phyloP scores from a whole-genome alignment of 2,888 invertebrate species.

The Amblyjoppa proteus region DNA sequence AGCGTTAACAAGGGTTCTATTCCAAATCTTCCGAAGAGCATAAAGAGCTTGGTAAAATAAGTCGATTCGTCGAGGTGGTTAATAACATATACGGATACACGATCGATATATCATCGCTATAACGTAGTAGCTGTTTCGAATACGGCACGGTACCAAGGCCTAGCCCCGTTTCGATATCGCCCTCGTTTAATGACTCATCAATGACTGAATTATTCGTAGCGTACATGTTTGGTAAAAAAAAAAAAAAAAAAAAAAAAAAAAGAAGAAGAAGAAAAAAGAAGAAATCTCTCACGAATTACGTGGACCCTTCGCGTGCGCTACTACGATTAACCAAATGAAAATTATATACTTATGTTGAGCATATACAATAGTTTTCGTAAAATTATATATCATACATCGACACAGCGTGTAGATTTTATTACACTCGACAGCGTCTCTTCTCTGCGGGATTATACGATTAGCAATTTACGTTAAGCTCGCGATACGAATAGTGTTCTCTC shows the following conservation, averaged over 20 bases:
- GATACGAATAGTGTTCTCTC: conserved; percentile 5
- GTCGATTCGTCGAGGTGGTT: conserved; percentile 4
- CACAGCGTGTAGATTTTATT: conserved; percentile 48
- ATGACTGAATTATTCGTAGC: conserved; percentile 64
- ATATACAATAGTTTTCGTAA: conserved; percentile 52
- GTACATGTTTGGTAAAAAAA: conserved; percentile 50
- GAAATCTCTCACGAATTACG: conserved; percentile 2
- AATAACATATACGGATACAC: not conserved
- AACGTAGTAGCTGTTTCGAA: conserved; percentile 42
- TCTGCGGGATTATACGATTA: conserved; percentile 31
- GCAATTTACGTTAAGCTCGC: conserved; percentile 4
- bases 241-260: conserved; percentile 8
- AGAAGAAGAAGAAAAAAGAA: not conserved
- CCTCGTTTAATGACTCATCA: conserved; percentile 43
- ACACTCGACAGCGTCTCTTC: conserved; percentile 21
- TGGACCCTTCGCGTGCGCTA: conserved; percentile 47
- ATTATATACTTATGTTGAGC: conserved; percentile 52
- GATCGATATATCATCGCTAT: conserved; percentile 23
- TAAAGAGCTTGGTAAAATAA: conserved; percentile 80
- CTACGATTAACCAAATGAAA: conserved; percentile 64
- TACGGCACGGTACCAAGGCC: not conserved
- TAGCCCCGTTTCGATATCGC: conserved; percentile 30
- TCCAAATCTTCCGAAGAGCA: conserved; percentile 82
- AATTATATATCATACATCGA: conserved; percentile 29
- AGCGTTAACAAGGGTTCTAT: conserved; percentile 90